These are phyloP conservation scores for Motacilla alba DNA, from an alignment of 2,113 vertebrate genomes.

Conservation along the genomic window DNA sequence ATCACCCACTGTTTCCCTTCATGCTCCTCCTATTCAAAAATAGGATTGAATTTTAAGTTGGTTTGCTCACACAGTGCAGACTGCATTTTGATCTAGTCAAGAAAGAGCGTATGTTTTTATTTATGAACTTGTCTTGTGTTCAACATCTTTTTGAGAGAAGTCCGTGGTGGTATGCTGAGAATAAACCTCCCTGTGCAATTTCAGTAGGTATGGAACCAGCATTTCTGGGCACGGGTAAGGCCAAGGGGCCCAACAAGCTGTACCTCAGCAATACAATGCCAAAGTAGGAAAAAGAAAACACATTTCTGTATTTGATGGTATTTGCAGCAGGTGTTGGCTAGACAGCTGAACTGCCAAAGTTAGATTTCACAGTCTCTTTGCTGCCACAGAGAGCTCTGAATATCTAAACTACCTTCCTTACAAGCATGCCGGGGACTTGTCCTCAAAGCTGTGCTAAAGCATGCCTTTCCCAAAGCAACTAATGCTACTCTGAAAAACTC, in stretches of 20 bases:
- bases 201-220: background rate
- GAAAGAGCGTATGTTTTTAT: background rate
- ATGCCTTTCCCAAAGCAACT: background rate
- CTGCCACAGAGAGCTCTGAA: background rate
- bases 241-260: background rate
- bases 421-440: background rate
- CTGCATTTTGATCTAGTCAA: background rate
- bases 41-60: background rate
- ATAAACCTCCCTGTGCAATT: background rate
- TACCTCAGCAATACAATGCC: background rate
- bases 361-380: background rate
- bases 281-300: background rate
- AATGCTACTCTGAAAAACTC: background rate
- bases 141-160: background rate
- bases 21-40: background rate
- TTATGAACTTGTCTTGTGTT: background rate
- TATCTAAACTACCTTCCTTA: background rate
- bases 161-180: accelerated
- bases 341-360: background rate
- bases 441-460: background rate
- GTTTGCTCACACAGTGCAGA: background rate
- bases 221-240: background rate
- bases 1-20: background rate
- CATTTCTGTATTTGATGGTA: background rate
- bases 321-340: background rate